Base-by-base conservation (phyloP, 2,888 invertebrate species). In the Isoperla grammatica region DNA sequence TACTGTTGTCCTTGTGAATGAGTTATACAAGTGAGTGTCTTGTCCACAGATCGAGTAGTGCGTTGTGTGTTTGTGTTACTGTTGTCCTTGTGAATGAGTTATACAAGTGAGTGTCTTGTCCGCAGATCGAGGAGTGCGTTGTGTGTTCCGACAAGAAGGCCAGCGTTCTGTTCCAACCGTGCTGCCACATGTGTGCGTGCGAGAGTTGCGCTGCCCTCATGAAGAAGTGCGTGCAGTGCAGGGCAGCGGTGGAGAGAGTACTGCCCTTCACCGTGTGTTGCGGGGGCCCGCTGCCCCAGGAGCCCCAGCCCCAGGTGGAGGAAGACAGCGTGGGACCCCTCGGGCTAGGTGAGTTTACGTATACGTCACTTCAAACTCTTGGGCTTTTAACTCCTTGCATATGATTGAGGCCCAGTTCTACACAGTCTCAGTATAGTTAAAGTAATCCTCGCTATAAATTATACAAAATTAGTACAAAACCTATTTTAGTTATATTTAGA, bases 191-290 rank as follows among this genome's bases (percentile, higher is more conserved):
- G 86, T 89, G 90, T 78, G 92, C 90, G 17, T 94, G 94, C 78
- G 88, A 88, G 66, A 83, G 86, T 68, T 97, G 96, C 77, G 90
- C 95, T 63, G 86, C 88, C 65, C 83, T 96, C 69, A 95, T 97
- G 95, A 95, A 95, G 80, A 96, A 96, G 78, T 97, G 97, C 78
- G 94, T 97, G 13, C 87, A 92, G 74, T 97, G 97, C 76, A 85
- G 95, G 69, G 85, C 90, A 50, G 88, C 90, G 73, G 90, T 96
- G 66, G 88, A 88, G 65, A 81, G 84, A 68, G 84, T 84, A 77
- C 74, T 81, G 48, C 79, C 80, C 11, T 80, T 77, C 62, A 73
- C 74, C 11, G 75, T 82, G 29, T 84, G 84, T 67, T 85, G 83
- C 67, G 80, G 81, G n/a, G 78, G 78, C 13, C 54, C 54, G 15